Base-by-base conservation (phyloP, 2,888 invertebrate genomes). In the Ochropacha duplaris region DNA sequence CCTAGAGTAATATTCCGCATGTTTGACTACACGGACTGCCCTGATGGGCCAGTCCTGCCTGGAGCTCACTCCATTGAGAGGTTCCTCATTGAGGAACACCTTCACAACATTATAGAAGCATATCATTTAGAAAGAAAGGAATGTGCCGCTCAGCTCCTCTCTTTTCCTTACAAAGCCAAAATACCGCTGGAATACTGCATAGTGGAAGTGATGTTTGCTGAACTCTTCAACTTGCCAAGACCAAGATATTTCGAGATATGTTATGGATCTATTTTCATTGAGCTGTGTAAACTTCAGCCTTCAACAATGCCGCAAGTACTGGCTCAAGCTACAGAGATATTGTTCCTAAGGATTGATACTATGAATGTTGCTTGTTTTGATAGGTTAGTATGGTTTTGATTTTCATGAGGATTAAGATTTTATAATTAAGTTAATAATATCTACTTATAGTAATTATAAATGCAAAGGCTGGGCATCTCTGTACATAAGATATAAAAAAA, bases 11-110 rank as follows among this genome's bases (percentile, higher is more conserved):
- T 99, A 39, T 99, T 98, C 87, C 94, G 98, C 49, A 97, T 99
- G 95, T 99, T 99, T 91, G 99, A 99, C 87, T 99, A 99, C 84
- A 99, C 99, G 0, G 99, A 99, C 89, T 99, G 99, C 72, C 99
- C 99, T 0, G 99, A 99, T 84, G 97, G 95, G 0, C 97, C 97
- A 0, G 95, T 97, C 50, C 90, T 99, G 57, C 99, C 99, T 0
- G 99, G 99, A 36, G 97, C 98, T 22, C 99, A 99, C 90, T 98
- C 99, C 0, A 99, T 99, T 64, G 99, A 99, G 86, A 94, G 99
- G 60, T 99, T 98, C 87, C 94, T 99, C 1, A 98, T 99, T 73
- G 99, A 99, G 84, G 99, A 99, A 86, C 99, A 99, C 81, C 93
- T 99, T 34, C 96, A 97, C 78, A 97, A 98, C 73, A 99, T 99